Evolutionary conservation across 2,888 invertebrate species (phyloP).

Genomic region (Tetranychus piercei): DNA sequence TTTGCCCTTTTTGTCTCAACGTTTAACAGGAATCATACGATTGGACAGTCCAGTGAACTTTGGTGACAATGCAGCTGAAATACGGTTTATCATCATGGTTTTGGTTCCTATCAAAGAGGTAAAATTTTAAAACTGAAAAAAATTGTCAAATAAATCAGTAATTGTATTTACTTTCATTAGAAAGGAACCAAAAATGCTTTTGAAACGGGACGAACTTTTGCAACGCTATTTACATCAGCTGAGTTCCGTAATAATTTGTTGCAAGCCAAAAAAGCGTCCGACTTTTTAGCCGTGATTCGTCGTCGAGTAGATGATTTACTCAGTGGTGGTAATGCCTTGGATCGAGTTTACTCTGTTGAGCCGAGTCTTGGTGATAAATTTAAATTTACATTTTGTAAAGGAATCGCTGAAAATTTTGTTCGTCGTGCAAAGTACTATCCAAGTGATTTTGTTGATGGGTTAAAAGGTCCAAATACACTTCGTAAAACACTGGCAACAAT

Average conservation of each 20-base stretch:
- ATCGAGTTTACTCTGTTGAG: not conserved
- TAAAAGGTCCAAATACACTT: constrained; percentile 32
- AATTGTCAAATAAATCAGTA: not conserved
- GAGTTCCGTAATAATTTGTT: constrained; percentile 29
- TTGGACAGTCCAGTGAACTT: constrained; percentile 18
- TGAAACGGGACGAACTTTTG: constrained; percentile 36
- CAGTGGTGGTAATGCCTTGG: not conserved
- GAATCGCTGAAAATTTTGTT: constrained; percentile 10
- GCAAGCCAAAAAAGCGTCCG: not conserved
- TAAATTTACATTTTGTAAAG: not conserved
- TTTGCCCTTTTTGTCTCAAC: not conserved
- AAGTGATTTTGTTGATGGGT: constrained; percentile 32
- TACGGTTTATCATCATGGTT: constrained; percentile 17
- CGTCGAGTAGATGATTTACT: not conserved
- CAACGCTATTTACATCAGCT: constrained; percentile 35
- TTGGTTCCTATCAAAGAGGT: constrained; percentile 17
- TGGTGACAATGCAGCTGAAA: constrained; percentile 14
- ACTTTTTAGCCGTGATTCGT: not conserved
- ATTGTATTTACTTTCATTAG: constrained; percentile 13
- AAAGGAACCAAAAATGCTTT: constrained; percentile 34
- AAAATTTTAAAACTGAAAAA: not conserved
- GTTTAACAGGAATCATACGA: not conserved
- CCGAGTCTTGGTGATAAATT: not conserved
- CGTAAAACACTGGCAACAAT: constrained; percentile 36
- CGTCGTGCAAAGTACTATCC: constrained; percentile 30